Base-by-base conservation (phyloP, 2,888 invertebrate genomes). In the Heteropelma amictum region DNA sequence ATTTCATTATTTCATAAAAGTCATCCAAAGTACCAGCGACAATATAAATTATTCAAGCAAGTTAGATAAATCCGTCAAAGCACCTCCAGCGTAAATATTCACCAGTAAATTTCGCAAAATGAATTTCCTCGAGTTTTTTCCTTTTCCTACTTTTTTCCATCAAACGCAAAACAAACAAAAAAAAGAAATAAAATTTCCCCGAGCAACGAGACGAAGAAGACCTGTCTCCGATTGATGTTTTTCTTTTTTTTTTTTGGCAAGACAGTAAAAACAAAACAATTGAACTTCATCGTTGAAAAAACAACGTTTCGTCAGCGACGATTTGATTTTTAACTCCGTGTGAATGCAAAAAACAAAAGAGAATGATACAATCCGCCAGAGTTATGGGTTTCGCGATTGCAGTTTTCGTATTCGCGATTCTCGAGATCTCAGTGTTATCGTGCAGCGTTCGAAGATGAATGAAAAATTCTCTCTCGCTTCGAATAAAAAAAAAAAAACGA, bases 241-340 rank as follows among this genome's bases (percentile, higher is more conserved):
- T 40, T 26, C 8, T 10, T 10, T 38, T 4, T 23, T 56, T 26
- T 23, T 26, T 14, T 10, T n/a, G 14, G 6, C 19, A 2, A 21
- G 64, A 58, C 58, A 53, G 47, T n/a, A 61, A 47, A 71, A 74
- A 77, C 56, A 51, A 61, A 67, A n/a, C n/a, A n/a, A n/a, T n/a
- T n/a, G n/a, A n/a, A n/a, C n/a, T n/a, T 69, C 56, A 64, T 64
- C 40, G 64, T 70, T 69, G 65, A 51, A 61, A 67, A 49, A 79
- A 73, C 63, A 70, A 75, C 64, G 70, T 72, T 76, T 69, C 47
- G 64, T 67, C 45, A 45, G 56, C 58, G 28, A 65, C 60, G 21
- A 64, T 58, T 72, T 8, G 40, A 71, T 63, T 28, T 23, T 49
- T 67, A 54, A 56, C 49, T 73, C 30, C 56, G 21, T 21, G 21